A percentile compares a stretch with the other conserved stretches of the same genome.
phyloP scores from a whole-genome alignment of 2,113 vertebrate species.

The Phainopepla nitens region DNA sequence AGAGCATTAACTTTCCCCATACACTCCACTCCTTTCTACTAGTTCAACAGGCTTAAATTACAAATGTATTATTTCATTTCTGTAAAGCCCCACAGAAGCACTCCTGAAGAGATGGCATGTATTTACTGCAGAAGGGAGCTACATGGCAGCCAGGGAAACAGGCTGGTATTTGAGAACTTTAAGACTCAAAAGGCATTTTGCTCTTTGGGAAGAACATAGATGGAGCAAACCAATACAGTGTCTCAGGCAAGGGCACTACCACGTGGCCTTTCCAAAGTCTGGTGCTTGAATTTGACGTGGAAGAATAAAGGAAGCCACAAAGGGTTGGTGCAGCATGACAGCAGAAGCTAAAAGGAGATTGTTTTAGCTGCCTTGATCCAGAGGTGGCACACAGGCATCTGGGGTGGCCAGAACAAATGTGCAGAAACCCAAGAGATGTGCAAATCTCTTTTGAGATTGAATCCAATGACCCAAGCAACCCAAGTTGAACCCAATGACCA shows the following conservation, averaged over 20 bases:
- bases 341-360: not conserved
- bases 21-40: not conserved
- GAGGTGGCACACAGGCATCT: not conserved
- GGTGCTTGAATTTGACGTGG: not conserved
- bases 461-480: too few relatives aligned
- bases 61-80: not conserved
- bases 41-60: not conserved
- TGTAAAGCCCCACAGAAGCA: not conserved
- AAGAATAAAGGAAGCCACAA: not conserved
- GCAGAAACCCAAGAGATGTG: not conserved
- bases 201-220: not conserved
- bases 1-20: not conserved
- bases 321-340: not conserved
- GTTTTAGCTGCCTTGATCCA: not conserved
- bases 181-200: not conserved
- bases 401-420: not conserved
- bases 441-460: not conserved
- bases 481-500: fast-evolving
- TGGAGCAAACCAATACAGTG: not conserved
- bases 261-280: not conserved
- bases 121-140: not conserved
- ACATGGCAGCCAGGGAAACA: not conserved
- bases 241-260: not conserved
- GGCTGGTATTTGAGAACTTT: not conserved
- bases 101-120: not conserved